Evolutionary conservation across 2,113 vertebrate genomes (phyloP), one percentile per base, ranked within the genome.

Genomic region (Gymnogyps californianus): DNA sequence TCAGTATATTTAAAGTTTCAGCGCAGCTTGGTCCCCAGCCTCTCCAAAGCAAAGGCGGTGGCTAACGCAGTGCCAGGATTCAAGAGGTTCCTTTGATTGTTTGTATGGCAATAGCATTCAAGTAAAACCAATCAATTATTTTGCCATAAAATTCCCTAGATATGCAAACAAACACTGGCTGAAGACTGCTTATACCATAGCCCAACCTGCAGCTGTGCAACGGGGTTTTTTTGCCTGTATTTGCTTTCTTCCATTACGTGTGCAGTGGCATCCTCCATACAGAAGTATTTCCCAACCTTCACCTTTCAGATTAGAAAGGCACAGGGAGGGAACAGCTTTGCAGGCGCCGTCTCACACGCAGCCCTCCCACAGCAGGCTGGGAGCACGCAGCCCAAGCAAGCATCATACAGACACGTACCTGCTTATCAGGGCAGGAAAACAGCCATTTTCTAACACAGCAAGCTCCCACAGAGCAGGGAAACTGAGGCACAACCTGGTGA

Each of bases 401-500:
- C 62, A 42, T 1, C 6, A 0, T 51, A 29, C 2, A 7, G 66
- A 36, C 28, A 28, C 0, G 0, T 1, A 1, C 16, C 28, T 10
- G 2, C 69, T 52, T 36, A 18, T 1, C 0, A 0, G 25, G 21
- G 61, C 38, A 54, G 42, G 16, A 34, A 15, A 34, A 28, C 0
- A 32, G 49, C 2, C 0, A 13, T 20, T n/a, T 59, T 38, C 70
- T 54, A 57, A 38, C 61, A 42, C 58, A 88, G 22, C 9, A 24
- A 67, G 34, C 32, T 89, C 54, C 42, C 31, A 31, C 7, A 0
- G 0, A 82, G 42, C 57, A 59, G 6, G n/a, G 47, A 83, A 40
- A 77, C 71, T 3, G n/a, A 90, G 89, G 40, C 52, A 65, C 29
- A 58, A 13, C 3, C 9, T 0, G 25, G 28, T 20, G 5, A 13